A percentile compares a stretch with the other conserved stretches of the same genome.
Evolutionary conservation across 2,113 vertebrate species (phyloP).

Genomic region (Patagioenas fasciata): DNA sequence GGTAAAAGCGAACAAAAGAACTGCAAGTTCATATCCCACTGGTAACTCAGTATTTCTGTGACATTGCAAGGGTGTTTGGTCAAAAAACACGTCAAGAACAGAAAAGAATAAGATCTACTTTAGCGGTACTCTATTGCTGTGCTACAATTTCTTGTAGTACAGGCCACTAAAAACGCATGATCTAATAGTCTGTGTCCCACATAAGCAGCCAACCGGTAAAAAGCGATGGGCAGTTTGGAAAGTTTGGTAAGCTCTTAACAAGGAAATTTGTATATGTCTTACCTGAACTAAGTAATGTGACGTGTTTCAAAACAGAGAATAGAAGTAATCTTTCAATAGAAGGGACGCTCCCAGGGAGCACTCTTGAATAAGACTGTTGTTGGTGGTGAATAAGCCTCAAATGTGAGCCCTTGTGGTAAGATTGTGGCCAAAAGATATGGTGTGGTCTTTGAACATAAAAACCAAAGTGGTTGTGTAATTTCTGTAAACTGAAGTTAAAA

Average conservation of each 20-base stretch:
- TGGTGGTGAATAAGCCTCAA: not conserved
- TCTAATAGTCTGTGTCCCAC: not conserved
- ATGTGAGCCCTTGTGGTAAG: not conserved
- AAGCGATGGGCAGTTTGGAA: not conserved
- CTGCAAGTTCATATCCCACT: not conserved
- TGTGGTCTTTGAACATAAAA: not conserved
- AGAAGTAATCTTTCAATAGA: not conserved
- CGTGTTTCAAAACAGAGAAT: not conserved
- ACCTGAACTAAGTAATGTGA: not conserved
- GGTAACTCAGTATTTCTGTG: not conserved
- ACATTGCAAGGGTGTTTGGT: not conserved
- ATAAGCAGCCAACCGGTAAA: not conserved
- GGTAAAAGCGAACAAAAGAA: not conserved
- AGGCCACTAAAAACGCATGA: not conserved
- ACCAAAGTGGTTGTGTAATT: not conserved
- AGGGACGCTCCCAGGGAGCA: not conserved
- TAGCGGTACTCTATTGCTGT: not conserved
- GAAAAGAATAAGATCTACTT: not conserved
- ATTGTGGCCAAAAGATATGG: not conserved
- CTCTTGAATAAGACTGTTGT: not conserved
- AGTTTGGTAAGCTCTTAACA: not conserved
- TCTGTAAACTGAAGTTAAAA: not conserved
- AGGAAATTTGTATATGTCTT: not conserved
- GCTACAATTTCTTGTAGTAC: not conserved
- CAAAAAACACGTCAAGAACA: not conserved